These are phyloP conservation scores for Lacanobia wlatinum DNA, from an alignment of 2,888 invertebrate species.

Conservation along the genomic window DNA sequence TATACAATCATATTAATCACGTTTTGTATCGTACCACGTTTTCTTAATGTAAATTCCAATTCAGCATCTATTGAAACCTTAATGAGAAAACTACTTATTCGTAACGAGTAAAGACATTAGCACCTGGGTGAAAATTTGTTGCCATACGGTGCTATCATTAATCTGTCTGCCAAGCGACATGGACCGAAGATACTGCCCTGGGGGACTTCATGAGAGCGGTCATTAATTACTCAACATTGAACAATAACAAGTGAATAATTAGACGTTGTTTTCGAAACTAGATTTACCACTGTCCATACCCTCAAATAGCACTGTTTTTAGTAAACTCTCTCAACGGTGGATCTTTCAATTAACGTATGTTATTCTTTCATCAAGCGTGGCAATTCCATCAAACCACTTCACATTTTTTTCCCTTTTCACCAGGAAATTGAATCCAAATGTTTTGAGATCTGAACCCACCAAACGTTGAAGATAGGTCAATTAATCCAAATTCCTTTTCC, in stretches of 20 bases:
- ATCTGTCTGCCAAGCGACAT: conserved; percentile 24
- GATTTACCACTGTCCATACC: background rate
- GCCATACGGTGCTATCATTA: conserved; percentile 24
- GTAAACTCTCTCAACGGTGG: background rate
- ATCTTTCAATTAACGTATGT: conserved; percentile 29
- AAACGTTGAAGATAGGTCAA: conserved; percentile 18
- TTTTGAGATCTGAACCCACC: conserved; percentile 11
- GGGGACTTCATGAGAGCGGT: background rate
- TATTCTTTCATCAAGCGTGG: conserved; percentile 45
- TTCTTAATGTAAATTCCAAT: conserved; percentile 7
- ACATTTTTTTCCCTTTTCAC: conserved; percentile 22
- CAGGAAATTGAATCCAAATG: conserved; percentile 40
- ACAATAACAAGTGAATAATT: conserved; percentile 9
- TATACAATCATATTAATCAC: background rate
- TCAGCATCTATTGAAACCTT: background rate
- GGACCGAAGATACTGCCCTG: conserved; percentile 31
- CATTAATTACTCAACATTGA: conserved; percentile 12
- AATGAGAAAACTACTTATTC: conserved; percentile 28
- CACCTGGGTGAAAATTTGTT: conserved; percentile 27
- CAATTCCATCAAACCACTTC: background rate
- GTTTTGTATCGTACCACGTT: background rate
- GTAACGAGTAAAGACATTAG: conserved; percentile 41
- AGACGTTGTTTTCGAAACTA: conserved; percentile 3
- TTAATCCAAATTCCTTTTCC: conserved; percentile 31
- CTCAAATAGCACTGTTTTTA: background rate